Evolutionary conservation across 2,888 invertebrate genomes (phyloP).

Genomic region (Andrena camellia): DNA sequence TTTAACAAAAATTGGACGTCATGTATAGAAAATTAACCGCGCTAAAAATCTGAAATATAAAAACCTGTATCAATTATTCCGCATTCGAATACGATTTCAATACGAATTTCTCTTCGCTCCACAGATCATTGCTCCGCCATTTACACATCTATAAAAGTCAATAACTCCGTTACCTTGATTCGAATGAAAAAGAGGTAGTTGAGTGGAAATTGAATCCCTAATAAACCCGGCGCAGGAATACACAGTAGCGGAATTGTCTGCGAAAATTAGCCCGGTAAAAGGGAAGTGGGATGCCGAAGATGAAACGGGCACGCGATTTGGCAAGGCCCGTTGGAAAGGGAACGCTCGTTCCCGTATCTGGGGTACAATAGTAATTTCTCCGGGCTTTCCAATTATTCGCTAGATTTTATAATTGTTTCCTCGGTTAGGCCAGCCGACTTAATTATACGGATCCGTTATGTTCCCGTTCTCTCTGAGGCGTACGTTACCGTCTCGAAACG

Average conservation of each 20-base stretch:
- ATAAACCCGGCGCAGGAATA: neutral
- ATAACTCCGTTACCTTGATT: no score
- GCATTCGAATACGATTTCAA: no score
- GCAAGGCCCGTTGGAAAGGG: constrained; percentile 22
- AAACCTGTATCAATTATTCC: no score
- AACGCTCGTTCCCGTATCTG: constrained; percentile 55
- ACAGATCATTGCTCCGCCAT: no score
- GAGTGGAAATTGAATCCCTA: neutral
- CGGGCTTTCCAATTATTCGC: constrained; percentile 71
- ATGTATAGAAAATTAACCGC: no score
- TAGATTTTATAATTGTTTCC: constrained; percentile 76
- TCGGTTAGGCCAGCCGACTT: constrained; percentile 56
- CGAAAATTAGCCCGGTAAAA: neutral
- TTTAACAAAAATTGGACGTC: no score
- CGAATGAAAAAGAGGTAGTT: no score
- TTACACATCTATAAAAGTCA: no score
- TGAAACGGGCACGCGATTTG: constrained; percentile 11
- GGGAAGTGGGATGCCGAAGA: neutral
- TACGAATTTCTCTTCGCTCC: no score
- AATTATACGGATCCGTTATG: constrained; percentile 78
- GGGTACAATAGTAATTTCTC: constrained; percentile 63
- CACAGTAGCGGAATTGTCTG: neutral
- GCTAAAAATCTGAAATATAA: no score
- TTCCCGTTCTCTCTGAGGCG: constrained; percentile 61
- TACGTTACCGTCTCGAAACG: constrained; percentile 45